Percentiles rank a stretch among this genome's conserved stretches.
phyloP scores from a whole-genome alignment of 2,888 invertebrate genomes.

The Drosophila putrida region DNA sequence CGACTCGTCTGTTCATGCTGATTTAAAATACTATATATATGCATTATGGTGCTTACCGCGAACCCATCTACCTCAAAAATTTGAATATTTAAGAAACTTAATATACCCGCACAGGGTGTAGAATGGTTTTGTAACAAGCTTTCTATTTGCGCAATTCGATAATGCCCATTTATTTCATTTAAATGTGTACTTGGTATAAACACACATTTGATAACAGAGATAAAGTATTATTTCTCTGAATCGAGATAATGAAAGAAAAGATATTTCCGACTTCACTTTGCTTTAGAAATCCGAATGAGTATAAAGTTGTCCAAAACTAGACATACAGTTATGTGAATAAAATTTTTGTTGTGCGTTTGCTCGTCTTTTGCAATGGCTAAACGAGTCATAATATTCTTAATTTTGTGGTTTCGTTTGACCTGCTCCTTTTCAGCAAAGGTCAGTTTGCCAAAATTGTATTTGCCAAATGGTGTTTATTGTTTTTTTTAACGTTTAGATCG shows the following conservation, averaged over 20 bases:
- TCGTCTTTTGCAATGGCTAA: conserved; percentile 18
- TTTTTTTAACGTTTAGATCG: background rate
- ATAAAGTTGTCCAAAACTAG: conserved; percentile 3
- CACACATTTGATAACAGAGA: conserved; percentile 46
- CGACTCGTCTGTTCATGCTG: too few relatives aligned
- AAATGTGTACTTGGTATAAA: conserved; percentile 6
- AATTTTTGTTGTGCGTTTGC: too few relatives aligned
- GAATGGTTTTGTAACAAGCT: background rate
- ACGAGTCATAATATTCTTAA: background rate
- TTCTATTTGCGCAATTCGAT: background rate
- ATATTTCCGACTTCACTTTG: conserved; percentile 34
- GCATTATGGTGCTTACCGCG: too few relatives aligned
- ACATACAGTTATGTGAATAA: too few relatives aligned
- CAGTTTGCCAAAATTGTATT: background rate
- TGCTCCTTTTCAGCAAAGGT: conserved; percentile 27
- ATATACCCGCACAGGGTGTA: too few relatives aligned
- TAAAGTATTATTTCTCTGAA: conserved; percentile 39
- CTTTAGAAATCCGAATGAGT: conserved; percentile 11
- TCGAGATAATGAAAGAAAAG: conserved; percentile 43
- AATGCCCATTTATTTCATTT: background rate
- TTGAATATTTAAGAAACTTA: too few relatives aligned
- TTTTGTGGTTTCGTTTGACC: conserved; percentile 3
- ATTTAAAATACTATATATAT: too few relatives aligned
- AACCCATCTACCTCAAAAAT: too few relatives aligned
- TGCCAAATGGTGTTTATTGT: background rate